Evolutionary conservation across 2,113 vertebrate species (phyloP), one percentile per base, ranked within the genome.

Genomic region (Trogon surrucura): DNA sequence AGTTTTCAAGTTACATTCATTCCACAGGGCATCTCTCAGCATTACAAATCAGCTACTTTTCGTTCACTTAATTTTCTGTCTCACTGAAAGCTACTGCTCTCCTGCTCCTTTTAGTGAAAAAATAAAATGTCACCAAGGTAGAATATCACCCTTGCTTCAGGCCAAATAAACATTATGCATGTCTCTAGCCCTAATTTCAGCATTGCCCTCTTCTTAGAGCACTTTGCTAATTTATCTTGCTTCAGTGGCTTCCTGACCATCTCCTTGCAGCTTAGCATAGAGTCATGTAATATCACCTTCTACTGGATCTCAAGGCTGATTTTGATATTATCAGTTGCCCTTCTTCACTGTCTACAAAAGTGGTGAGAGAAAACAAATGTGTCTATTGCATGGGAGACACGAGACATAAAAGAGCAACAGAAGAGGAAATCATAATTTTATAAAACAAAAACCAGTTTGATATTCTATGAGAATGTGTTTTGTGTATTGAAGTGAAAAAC

Each of bases 401-500:
- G 12, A 92, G 32, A 47, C 16, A 20, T 36, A 29, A 75, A 66
- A 84, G 44, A 93, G 38, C 69, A 85, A 10, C 48, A 74, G 36
- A 48, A 92, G 84, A 91, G 1, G 38, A 94, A 96, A 89, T 10
- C 0, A 58, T 25, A 21, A 25, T 45, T 80, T 41, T 23, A 74
- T 60, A 58, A 80, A 71, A 18, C 6, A 34, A 36, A 70, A 80
- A 34, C 1, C 22, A 80, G n/a, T 85, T 92, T 85, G 58, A 64
- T 93, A 89, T 54, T 94, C 64, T 94, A 47, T 53, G 85, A 74
- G 69, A 92, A 83, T 84, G 47, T 53, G 20, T 8, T 82, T 94
- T 89, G 57, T 47, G 56, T 74, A 51, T 89, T 74, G 74, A 95
- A 92, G 80, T 58, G 36, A 88, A 95, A 98, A 92, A 32, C 11